These are phyloP conservation scores for Hydrotaea cyrtoneurina DNA, from an alignment of 2,888 invertebrate species.

Conservation along the genomic window DNA sequence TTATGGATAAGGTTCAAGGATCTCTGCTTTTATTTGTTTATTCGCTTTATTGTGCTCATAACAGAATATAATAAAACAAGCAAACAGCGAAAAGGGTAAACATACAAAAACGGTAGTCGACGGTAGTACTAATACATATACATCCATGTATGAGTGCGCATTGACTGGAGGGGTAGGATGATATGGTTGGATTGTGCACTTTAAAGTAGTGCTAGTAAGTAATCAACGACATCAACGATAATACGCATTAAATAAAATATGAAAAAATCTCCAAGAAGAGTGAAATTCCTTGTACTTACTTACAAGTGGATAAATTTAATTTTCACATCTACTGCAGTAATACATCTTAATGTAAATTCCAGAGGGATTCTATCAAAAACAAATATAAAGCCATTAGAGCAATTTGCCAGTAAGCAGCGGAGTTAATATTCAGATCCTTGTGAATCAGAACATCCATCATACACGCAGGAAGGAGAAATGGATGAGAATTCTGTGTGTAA, in stretches of 20 bases:
- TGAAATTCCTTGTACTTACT: slow-evolving; percentile 10
- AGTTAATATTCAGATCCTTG: no score
- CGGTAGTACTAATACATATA: no score
- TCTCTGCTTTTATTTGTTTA: slow-evolving; percentile 29
- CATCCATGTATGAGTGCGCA: background rate
- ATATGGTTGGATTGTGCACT: slow-evolving; percentile 16
- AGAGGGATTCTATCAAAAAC: background rate
- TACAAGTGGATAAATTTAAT: slow-evolving; percentile 8
- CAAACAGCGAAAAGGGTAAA: slow-evolving; percentile 12
- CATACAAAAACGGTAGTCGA: background rate
- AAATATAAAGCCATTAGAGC: no score
- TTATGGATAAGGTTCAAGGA: slow-evolving; percentile 30
- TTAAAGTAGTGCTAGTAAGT: slow-evolving; percentile 31
- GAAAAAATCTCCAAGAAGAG: slow-evolving; percentile 9
- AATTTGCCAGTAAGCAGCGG: no score
- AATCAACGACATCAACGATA: slow-evolving; percentile 20
- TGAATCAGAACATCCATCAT: no score
- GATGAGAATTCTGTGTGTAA: no score
- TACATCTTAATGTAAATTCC: slow-evolving; percentile 11
- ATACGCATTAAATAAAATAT: slow-evolving; percentile 26
- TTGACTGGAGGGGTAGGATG: background rate
- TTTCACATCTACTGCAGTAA: slow-evolving; percentile 16
- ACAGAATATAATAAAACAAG: slow-evolving; percentile 25
- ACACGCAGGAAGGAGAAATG: no score
- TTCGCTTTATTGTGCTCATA: slow-evolving; percentile 24